Evolutionary conservation across 2,113 vertebrate genomes (phyloP).

Genomic region (Colaptes auratus): DNA sequence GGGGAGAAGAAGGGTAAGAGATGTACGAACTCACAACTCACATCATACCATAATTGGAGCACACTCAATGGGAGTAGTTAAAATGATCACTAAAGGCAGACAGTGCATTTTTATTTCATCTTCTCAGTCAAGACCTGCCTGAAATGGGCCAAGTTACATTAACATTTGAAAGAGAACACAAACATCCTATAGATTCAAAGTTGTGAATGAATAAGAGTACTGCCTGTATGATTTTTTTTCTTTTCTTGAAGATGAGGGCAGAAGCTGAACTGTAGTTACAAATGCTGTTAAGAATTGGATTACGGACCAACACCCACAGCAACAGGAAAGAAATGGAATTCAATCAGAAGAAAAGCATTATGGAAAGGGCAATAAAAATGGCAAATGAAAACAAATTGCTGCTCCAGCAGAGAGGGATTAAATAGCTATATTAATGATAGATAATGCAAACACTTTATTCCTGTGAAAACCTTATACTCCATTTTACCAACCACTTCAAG

Average conservation of each 20-base stretch:
- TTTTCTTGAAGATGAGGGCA: not conserved
- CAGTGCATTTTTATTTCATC: slow-evolving; percentile 24
- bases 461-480: not conserved
- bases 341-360: slow-evolving; percentile 6
- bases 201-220: not conserved
- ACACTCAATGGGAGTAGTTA: slow-evolving; percentile 48
- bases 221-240: not conserved
- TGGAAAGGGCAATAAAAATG: not conserved
- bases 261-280: not conserved
- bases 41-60: slow-evolving; percentile 36
- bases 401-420: not conserved
- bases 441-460: not conserved
- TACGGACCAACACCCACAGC: not conserved
- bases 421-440: not conserved
- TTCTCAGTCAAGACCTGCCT: slow-evolving; percentile 51
- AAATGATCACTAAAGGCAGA: slow-evolving; percentile 39
- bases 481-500: not conserved
- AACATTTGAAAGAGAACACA: not conserved
- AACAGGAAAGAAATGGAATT: not conserved
- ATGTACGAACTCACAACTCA: slow-evolving; percentile 23
- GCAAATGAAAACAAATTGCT: not conserved
- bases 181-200: not conserved
- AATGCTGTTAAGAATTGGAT: not conserved
- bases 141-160: not conserved
- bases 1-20: not conserved